These are phyloP conservation scores for Zaprionus vittiger DNA, from an alignment of 1,140 invertebrate species.

Conservation along the genomic window DNA sequence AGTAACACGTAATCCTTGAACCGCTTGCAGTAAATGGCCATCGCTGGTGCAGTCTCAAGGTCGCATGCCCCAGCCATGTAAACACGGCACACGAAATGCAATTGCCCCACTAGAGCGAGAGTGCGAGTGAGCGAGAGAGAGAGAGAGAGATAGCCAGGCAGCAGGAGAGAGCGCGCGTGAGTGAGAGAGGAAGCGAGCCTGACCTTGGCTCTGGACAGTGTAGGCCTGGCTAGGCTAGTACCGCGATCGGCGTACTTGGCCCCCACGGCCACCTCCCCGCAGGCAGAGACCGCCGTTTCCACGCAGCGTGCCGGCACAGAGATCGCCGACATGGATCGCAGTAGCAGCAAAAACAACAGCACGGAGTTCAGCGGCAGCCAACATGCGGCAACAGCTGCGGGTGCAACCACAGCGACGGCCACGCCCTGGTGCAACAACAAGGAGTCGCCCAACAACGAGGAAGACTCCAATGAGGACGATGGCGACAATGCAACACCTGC, in stretches of 20 bases:
- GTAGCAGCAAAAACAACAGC: conserved; percentile 64
- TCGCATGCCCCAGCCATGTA: conserved; percentile 27
- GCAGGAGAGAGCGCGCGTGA: conserved; percentile 3
- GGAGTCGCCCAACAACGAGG: conserved; percentile 76
- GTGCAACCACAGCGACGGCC: conserved; percentile 32
- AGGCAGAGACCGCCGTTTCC: conserved; percentile 34
- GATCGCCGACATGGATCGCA: conserved; percentile 64
- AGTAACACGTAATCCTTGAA: conserved; percentile 43
- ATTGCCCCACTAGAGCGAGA: conserved; percentile 24
- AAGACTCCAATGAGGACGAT: conserved; percentile 79
- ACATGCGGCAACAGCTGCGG: conserved; percentile 25
- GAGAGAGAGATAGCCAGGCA: neutral
- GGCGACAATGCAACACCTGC: conserved; percentile 74
- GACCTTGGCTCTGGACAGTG: conserved; percentile 23
- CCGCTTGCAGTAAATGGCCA: conserved; percentile 53
- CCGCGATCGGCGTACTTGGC: conserved; percentile 73
- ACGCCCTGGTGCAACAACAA: conserved; percentile 79
- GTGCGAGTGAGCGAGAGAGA: neutral
- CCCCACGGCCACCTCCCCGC: conserved; percentile 35
- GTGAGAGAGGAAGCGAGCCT: conserved; percentile 12
- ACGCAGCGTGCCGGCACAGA: conserved; percentile 27
- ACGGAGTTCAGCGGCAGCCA: conserved; percentile 57
- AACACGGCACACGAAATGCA: conserved; percentile 55
- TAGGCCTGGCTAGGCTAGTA: conserved; percentile 68
- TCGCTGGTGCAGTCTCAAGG: conserved; percentile 30